phyloP scores from a whole-genome alignment of 30 jellyfish, hydroid and myxozoan species.

The Hydractinia symbiolongicarpus region DNA sequence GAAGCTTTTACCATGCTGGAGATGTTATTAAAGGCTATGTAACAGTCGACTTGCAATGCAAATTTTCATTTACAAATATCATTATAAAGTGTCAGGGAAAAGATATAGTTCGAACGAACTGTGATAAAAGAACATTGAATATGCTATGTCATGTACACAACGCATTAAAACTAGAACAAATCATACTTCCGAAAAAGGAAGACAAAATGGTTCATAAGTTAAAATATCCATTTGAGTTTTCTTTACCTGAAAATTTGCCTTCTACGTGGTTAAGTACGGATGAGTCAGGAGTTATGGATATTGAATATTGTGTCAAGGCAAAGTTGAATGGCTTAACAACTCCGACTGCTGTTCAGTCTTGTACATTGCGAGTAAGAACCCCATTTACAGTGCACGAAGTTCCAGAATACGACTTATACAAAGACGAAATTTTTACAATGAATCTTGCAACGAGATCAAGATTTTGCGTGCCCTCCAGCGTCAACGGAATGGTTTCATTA shows the following conservation, averaged over 20 bases:
- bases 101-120: background rate
- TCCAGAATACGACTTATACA: background rate
- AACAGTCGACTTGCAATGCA: background rate
- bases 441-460: background rate
- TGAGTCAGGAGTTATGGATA: background rate
- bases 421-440: background rate
- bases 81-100: background rate
- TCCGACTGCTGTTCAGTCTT: background rate
- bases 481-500: background rate
- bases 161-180: background rate
- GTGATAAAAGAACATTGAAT: background rate
- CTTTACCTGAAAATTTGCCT: background rate
- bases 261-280: constrained; percentile 10
- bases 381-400: background rate
- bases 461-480: background rate
- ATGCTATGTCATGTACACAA: background rate
- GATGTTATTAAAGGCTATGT: constrained; percentile 5
- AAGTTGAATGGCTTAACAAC: background rate
- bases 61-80: background rate
- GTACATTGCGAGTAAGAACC: background rate
- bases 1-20: background rate
- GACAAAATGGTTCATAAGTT: background rate
- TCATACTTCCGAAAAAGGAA: background rate
- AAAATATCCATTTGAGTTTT: background rate
- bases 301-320: background rate